Evolutionary conservation across 2,113 vertebrate genomes (phyloP), one percentile per base, ranked within the genome.

Genomic region (Chaetodon trifascialis): DNA sequence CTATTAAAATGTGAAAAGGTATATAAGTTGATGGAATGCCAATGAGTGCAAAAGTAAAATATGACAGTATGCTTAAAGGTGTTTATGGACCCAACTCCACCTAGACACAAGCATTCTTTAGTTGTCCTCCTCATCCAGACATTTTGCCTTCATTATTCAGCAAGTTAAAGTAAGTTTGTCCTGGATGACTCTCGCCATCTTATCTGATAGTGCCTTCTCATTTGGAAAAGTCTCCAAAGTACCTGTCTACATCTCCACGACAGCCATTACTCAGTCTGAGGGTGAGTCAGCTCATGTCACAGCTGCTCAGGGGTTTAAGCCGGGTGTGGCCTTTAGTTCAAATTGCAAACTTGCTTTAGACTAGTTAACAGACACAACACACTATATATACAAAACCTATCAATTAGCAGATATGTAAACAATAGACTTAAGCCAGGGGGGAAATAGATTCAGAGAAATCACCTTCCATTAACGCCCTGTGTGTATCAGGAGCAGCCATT

Each of bases 191-290:
- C 68, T 65, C 1, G 51, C 51, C 75, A 51, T 77, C 82, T 81
- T 80, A 75, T 86, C 74, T 72, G 66, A 88, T 82, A 79, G 80
- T 72, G 74, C 71, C 80, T 74, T 82, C 80, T 92, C 85, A 88
- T 87, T 92, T 80, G 72, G 81, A 90, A 91, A 86, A 85, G 80
- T 85, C 89, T 74, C 38, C 56, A 88, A 88, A 91, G 79, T 89
- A 86, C 75, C 85, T 2, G 86, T 90, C 73, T 90, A 19, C 85
- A 11, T 76, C 55, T 54, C 73, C 59, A 80, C 21, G 68, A 76
- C 77, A 76, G 65, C 85, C 74, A 87, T 89, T 85, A 87, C 73
- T 54, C 55, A 59, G 85, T 88, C 80, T 80, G 78, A 36, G 60
- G 34, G 46, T 67, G 86, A 44, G 84, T 89, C 88, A 85, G 80